Evolutionary conservation across 1,140 invertebrate species (phyloP).

Genomic region (Drosophila trapezifrons): DNA sequence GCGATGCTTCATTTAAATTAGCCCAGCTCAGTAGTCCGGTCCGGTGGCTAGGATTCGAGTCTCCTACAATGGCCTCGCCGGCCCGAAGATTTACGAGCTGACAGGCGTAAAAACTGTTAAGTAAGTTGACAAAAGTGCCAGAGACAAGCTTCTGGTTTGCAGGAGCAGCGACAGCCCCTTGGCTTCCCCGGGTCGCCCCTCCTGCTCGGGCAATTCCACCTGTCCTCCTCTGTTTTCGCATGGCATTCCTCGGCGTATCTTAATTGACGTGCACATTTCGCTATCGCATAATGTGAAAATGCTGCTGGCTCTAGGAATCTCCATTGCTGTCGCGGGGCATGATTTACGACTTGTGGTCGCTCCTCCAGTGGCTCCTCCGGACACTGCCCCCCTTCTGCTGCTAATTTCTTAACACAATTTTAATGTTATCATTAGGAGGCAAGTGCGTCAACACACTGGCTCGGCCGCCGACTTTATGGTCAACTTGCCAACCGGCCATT

Average conservation of each 20-base stretch:
- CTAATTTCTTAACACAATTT: slow-evolving; percentile 83
- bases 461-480: slow-evolving; percentile 50
- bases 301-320: slow-evolving; percentile 63
- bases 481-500: slow-evolving; percentile 51
- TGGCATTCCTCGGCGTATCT: slow-evolving; percentile 78
- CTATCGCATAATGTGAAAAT: slow-evolving; percentile 82
- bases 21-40: slow-evolving; percentile 29
- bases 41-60: slow-evolving; percentile 28
- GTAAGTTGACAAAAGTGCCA: slow-evolving; percentile 78
- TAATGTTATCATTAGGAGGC: slow-evolving; percentile 81
- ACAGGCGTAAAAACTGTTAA: slow-evolving; percentile 83
- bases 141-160: slow-evolving; percentile 64
- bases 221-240: slow-evolving; percentile 57
- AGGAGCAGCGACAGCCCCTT: slow-evolving; percentile 29
- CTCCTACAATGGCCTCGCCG: slow-evolving; percentile 45
- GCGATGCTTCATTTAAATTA: slow-evolving; percentile 44
- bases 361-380: slow-evolving; percentile 1
- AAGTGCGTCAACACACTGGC: slow-evolving; percentile 61
- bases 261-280: slow-evolving; percentile 83
- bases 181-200: background rate
- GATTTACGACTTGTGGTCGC: slow-evolving; percentile 67
- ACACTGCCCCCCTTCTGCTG: slow-evolving; percentile 27
- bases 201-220: slow-evolving; percentile 62
- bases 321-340: slow-evolving; percentile 55
- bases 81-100: slow-evolving; percentile 79